These are phyloP conservation scores for Cheiracanthium punctorium DNA, from an alignment of 2,888 invertebrate species.

Conservation along the genomic window DNA sequence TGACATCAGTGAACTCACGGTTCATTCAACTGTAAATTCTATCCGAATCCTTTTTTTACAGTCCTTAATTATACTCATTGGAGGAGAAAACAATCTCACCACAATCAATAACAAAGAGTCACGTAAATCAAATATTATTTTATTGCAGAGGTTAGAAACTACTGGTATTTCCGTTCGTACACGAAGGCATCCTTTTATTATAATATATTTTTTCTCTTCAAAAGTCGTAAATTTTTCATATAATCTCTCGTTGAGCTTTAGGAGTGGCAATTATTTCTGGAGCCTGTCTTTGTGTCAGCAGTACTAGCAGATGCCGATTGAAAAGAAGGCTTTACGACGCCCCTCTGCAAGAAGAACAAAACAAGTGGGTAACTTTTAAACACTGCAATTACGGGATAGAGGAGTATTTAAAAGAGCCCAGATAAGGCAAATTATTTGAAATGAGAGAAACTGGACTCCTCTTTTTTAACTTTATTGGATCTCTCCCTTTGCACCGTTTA, in stretches of 20 bases:
- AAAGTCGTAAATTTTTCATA: conserved; percentile 34
- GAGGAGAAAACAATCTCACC: background rate
- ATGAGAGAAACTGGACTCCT: too few species aligned
- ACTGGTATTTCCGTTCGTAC: background rate
- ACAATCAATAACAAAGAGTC: conserved; percentile 37
- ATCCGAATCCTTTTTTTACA: background rate
- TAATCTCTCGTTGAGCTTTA: conserved; percentile 49
- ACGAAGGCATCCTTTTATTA: background rate
- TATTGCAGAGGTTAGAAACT: conserved; percentile 28
- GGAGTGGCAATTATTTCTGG: conserved; percentile 30
- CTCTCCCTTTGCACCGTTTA: too few species aligned
- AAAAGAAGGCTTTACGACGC: background rate
- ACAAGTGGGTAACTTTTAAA: background rate
- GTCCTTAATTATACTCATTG: background rate
- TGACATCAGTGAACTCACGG: background rate
- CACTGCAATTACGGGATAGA: background rate
- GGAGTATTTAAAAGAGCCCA: conserved; percentile 2
- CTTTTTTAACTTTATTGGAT: too few species aligned
- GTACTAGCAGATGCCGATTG: background rate
- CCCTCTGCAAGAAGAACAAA: background rate
- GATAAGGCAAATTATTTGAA: background rate
- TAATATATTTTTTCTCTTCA: conserved; percentile 17
- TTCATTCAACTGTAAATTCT: background rate
- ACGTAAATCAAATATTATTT: conserved; percentile 47
- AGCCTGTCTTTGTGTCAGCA: background rate